Conservation (phyloP, 2,797 vertebrate genomes). For the Rallus crepitans region DNA sequence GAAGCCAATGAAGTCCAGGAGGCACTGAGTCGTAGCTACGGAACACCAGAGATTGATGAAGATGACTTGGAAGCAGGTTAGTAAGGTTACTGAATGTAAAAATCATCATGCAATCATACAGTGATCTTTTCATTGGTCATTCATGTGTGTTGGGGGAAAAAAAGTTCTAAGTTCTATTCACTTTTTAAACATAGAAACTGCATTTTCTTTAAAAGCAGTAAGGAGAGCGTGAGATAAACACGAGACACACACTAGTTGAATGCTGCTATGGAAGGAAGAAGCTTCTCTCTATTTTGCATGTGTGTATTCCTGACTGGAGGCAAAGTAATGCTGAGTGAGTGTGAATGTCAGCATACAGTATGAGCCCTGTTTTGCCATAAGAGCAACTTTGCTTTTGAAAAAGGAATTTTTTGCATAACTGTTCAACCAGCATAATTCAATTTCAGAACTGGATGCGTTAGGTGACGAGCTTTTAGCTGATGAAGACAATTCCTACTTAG, state of each 20-base stretch:
- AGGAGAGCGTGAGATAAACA: not conserved
- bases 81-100: slow-evolving; percentile 15
- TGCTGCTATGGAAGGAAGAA: not conserved
- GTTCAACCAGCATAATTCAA: not conserved
- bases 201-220: not conserved
- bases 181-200: not conserved
- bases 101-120: not conserved
- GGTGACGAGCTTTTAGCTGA: slow-evolving; percentile 95
- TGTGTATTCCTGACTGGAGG: not conserved
- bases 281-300: not conserved
- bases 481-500: slow-evolving; percentile 95
- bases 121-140: not conserved
- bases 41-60: slow-evolving; percentile 95
- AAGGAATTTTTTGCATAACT: not conserved
- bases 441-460: slow-evolving; percentile 92
- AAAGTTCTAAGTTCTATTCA: not conserved
- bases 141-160: not conserved
- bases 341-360: not conserved
- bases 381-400: not conserved
- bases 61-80: slow-evolving; percentile 96
- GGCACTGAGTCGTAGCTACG: slow-evolving; percentile 91
- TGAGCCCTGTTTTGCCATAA: not conserved
- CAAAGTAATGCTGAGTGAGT: not conserved
- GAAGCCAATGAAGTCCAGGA: slow-evolving; percentile 96
- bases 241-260: not conserved